Evolutionary conservation across 2,113 vertebrate genomes (phyloP).

Genomic region (Haplochromis burtoni): DNA sequence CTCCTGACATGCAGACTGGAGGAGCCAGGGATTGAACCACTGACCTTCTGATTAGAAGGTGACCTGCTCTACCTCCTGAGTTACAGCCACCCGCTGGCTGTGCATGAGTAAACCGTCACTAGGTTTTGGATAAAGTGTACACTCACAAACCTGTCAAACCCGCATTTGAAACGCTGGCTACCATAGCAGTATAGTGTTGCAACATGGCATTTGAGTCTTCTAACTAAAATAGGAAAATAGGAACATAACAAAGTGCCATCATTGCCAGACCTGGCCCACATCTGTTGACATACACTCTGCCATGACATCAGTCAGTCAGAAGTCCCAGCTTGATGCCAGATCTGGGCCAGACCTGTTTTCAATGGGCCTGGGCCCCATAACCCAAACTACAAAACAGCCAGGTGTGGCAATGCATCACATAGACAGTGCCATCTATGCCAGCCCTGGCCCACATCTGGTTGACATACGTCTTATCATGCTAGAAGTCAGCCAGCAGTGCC

Average conservation of each 20-base stretch:
- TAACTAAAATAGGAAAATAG: neutral
- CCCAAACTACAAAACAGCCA: neutral
- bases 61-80: neutral
- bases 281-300: neutral
- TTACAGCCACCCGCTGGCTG: neutral
- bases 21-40: neutral
- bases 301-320: neutral
- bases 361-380: neutral
- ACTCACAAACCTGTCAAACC: neutral
- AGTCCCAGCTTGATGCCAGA: neutral
- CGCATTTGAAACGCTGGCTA: neutral
- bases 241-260: neutral
- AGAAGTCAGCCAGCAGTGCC: neutral
- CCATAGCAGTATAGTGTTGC: neutral
- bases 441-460: neutral
- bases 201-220: neutral
- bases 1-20: neutral
- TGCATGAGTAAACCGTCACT: neutral
- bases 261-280: accelerated
- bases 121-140: neutral
- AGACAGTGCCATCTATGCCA: neutral
- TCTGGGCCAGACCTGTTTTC: neutral
- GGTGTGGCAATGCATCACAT: neutral
- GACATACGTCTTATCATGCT: neutral
- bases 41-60: neutral